Percentiles rank a stretch among this genome's conserved stretches.
phyloP scores from a whole-genome alignment of 2,797 vertebrate species.

The Oreonectes daqikongensis region DNA sequence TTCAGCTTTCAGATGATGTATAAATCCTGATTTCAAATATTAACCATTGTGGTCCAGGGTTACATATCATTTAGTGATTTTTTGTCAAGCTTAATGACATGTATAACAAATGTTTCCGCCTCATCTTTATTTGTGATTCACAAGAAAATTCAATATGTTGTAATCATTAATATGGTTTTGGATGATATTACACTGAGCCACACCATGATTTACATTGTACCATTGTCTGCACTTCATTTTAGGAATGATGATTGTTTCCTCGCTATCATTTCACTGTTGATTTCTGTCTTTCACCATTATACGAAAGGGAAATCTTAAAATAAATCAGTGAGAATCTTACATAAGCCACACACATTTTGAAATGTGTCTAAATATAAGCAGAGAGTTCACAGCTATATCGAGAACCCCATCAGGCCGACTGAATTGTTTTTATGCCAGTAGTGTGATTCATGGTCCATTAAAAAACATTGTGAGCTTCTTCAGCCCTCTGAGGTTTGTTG shows the following conservation, averaged over 20 bases:
- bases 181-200: too few species aligned
- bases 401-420: slow-evolving; percentile 4
- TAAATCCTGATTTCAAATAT: too few species aligned
- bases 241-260: not conserved
- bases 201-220: too few species aligned
- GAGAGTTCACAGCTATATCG: slow-evolving; percentile 20
- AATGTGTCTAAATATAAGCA: slow-evolving; percentile 19
- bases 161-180: too few species aligned
- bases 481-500: slow-evolving; percentile 17
- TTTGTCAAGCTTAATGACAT: too few species aligned
- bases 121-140: too few species aligned
- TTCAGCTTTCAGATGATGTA: too few species aligned
- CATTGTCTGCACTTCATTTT: not conserved
- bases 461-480: slow-evolving; percentile 44
- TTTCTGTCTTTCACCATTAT: not conserved
- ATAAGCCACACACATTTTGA: slow-evolving; percentile 18
- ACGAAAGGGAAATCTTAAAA: slow-evolving; percentile 26
- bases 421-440: slow-evolving; percentile 31
- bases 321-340: slow-evolving; percentile 15
- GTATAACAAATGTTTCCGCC: too few species aligned
- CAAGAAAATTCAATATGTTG: too few species aligned
- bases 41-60: too few species aligned
- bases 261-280: not conserved
- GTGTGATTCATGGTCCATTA: slow-evolving; percentile 43
- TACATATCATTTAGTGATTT: too few species aligned